Conservation (phyloP, 2,113 vertebrate species). For the Naja naja region DNA sequence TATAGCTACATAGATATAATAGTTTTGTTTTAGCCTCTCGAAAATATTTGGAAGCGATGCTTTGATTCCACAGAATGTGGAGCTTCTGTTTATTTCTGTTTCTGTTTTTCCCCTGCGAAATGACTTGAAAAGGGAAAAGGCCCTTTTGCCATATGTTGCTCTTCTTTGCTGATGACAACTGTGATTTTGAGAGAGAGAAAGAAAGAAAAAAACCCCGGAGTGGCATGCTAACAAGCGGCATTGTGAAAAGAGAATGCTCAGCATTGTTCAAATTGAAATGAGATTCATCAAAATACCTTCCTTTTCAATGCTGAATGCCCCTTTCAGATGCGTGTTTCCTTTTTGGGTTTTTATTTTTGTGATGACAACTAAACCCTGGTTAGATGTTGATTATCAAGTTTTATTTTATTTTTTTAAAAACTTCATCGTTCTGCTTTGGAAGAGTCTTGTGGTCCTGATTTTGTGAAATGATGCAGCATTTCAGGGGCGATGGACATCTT, state of each 20-base stretch:
- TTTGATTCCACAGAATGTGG: neutral
- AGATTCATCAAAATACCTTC: neutral
- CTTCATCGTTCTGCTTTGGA: neutral
- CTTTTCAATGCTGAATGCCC: neutral
- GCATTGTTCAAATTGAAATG: conserved; percentile 8
- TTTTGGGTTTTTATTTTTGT: neutral
- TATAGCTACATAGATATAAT: neutral
- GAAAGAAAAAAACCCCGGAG: neutral
- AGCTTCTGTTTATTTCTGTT: neutral
- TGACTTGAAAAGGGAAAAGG: neutral
- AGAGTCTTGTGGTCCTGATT: neutral
- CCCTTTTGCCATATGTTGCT: conserved; percentile 1
- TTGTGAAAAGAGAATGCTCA: neutral
- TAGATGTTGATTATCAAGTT: neutral
- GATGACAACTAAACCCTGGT: neutral
- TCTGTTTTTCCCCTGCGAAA: neutral
- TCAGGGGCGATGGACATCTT: neutral
- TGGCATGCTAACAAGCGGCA: neutral
- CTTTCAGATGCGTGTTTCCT: neutral
- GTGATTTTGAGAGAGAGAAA: neutral
- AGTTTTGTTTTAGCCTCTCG: neutral
- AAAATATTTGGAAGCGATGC: neutral
- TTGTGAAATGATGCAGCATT: neutral
- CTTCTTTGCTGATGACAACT: neutral
- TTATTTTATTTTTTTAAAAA: neutral